These are phyloP conservation scores for Augochlora pura DNA, from an alignment of 1,140 invertebrate genomes.

Conservation along the genomic window DNA sequence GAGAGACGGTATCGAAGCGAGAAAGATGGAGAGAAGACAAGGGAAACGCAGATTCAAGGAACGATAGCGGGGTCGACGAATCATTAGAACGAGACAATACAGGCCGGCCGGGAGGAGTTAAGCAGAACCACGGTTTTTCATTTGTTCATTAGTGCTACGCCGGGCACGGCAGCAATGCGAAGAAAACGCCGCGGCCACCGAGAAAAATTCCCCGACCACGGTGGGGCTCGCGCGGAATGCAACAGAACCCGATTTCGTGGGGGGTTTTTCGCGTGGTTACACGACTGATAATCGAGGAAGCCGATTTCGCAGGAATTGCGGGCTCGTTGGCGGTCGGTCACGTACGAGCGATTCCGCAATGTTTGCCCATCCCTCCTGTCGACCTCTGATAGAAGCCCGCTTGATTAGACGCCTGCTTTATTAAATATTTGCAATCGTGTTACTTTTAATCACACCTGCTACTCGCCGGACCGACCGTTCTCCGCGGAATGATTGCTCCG, in stretches of 20 bases:
- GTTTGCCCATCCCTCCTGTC: slow-evolving; percentile 20
- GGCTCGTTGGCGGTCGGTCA: slow-evolving; percentile 24
- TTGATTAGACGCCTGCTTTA: slow-evolving; percentile 65
- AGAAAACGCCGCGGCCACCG: slow-evolving; percentile 12
- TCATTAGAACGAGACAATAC: slow-evolving; percentile 14
- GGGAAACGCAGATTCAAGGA: slow-evolving; percentile 4
- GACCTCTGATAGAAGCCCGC: slow-evolving; percentile 12
- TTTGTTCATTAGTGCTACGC: slow-evolving; percentile 14
- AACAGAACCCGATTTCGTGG: slow-evolving; percentile 30
- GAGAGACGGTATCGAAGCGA: not conserved
- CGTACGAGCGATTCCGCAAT: slow-evolving; percentile 47
- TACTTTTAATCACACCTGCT: not conserved
- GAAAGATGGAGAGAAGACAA: not conserved
- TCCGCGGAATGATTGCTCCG: not conserved
- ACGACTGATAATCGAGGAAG: slow-evolving; percentile 20
- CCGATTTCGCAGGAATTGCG: slow-evolving; percentile 26
- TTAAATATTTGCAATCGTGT: slow-evolving; percentile 39
- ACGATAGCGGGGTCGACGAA: not conserved
- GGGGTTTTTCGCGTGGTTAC: slow-evolving; percentile 18
- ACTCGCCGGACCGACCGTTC: not conserved
- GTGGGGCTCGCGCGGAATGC: slow-evolving; percentile 15
- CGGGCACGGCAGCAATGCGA: slow-evolving; percentile 21
- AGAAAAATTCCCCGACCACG: slow-evolving; percentile 16
- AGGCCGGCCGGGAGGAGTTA: not conserved
- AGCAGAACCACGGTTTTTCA: slow-evolving; percentile 13